Conservation (phyloP, 2,113 vertebrate species). For the Corythornis madagascariensis region DNA sequence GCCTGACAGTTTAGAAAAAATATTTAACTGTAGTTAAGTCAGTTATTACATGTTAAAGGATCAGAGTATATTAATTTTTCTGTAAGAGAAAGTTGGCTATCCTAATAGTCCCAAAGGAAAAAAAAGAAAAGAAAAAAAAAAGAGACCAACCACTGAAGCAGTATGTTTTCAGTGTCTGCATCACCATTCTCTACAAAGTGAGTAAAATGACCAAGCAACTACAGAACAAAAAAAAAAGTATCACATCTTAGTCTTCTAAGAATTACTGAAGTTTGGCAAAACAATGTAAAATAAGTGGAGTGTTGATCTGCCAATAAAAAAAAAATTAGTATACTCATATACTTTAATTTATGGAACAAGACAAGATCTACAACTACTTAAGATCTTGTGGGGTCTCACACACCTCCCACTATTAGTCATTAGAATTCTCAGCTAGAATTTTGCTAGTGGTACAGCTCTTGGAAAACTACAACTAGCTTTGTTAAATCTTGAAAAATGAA, state of each 20-base stretch:
- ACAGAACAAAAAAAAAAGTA: neutral
- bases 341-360: neutral
- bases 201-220: neutral
- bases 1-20: neutral
- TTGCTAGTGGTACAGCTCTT: neutral
- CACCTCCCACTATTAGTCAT: neutral
- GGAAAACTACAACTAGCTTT: neutral
- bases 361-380: neutral
- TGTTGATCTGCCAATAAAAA: neutral
- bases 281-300: neutral
- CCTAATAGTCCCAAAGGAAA: neutral
- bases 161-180: constrained; percentile 9
- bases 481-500: neutral
- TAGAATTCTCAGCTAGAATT: neutral
- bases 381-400: neutral
- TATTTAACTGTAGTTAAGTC: neutral
- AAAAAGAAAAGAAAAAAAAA: neutral
- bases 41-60: neutral
- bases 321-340: neutral
- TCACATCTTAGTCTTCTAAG: neutral
- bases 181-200: neutral
- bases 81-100: neutral
- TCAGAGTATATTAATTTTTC: neutral
- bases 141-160: neutral
- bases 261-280: neutral